Evolutionary conservation across 2,113 vertebrate genomes (phyloP).

Genomic region (Pelecanus crispus): DNA sequence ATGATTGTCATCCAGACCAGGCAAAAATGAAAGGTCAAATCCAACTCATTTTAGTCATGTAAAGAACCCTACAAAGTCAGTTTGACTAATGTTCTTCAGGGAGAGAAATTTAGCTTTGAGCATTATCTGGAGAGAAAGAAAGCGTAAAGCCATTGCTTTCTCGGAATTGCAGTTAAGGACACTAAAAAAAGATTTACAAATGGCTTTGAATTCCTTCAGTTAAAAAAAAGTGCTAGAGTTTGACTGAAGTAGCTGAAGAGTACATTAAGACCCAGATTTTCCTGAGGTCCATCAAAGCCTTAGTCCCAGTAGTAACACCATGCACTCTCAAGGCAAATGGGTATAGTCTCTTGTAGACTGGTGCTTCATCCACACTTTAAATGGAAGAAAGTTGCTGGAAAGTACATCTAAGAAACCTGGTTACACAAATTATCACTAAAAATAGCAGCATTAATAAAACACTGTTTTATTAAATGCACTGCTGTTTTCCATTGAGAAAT

Average conservation of each 20-base stretch:
- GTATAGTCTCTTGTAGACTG: background rate
- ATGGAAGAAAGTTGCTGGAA: background rate
- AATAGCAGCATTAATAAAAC: background rate
- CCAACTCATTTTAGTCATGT: conserved; percentile 30
- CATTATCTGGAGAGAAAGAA: conserved; percentile 26
- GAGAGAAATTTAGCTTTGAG: conserved; percentile 35
- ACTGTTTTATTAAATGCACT: background rate
- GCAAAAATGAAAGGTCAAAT: conserved; percentile 58
- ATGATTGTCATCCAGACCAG: conserved; percentile 43
- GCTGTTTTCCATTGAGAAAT: background rate
- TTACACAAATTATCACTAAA: background rate
- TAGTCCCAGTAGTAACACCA: background rate
- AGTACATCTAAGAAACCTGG: background rate
- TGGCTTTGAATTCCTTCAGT: conserved; percentile 34
- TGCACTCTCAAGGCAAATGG: background rate
- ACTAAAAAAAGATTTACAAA: conserved; percentile 32
- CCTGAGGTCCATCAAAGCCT: background rate
- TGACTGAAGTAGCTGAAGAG: conserved; percentile 10
- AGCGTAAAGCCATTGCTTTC: conserved; percentile 36
- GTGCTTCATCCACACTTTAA: background rate
- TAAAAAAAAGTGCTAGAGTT: background rate
- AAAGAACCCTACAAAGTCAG: conserved; percentile 20
- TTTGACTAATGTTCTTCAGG: conserved; percentile 47
- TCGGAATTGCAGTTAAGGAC: conserved; percentile 15
- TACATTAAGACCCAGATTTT: conserved; percentile 31